Base-by-base conservation (phyloP, 2,113 vertebrate genomes). In the Dolichotis patagonum region DNA sequence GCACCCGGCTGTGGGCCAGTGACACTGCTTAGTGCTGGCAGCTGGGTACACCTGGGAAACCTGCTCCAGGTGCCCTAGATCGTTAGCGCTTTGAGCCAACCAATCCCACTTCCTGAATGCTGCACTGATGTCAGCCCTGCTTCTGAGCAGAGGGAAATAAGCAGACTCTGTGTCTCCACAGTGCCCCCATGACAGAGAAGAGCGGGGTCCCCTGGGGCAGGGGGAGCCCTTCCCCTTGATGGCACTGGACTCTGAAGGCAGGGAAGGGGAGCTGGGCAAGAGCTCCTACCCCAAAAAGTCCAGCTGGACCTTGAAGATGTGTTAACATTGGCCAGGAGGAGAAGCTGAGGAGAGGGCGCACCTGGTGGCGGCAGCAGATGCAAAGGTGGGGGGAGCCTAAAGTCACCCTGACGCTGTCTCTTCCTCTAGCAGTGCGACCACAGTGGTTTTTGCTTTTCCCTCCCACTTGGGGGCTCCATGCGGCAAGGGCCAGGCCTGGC, bases 181-280 rank as follows among this genome's bases (percentile, higher is more conserved):
- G 20, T n/a, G 38, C 32, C 19, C 1, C 73, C 20, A 0, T 14
- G 62, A 20, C 19, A 24, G 77, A 38, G 46, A 9, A 46, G 1
- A 22, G 26, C 26, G 10, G 1, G 35, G n/a, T 22, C 7, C 38
- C 10, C 17, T 24, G 35, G 22, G 1, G 30, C 0, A 6, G 46
- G 35, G 10, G 8, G 49, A 19, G 35, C 56, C 43, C 56, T 30
- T 8, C 2, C 24, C 35, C 14, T 11, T 28, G 7, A 1, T 14
- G 32, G 26, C 35, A 5, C 24, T 32, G 17, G 28, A 43, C 78
- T 52, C 46, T 16, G 5, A 65, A 65, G 63, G 14, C 52, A 41
- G 90, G 10, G 54, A 3, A 5, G 32, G 65, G 41, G 38, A 28
- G 24, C 56, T 9, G 5, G 41, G 65, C 30, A 30, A 49, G 32